Base-by-base conservation (phyloP, 2,888 invertebrate species). In the Chydorus sphaericus region DNA sequence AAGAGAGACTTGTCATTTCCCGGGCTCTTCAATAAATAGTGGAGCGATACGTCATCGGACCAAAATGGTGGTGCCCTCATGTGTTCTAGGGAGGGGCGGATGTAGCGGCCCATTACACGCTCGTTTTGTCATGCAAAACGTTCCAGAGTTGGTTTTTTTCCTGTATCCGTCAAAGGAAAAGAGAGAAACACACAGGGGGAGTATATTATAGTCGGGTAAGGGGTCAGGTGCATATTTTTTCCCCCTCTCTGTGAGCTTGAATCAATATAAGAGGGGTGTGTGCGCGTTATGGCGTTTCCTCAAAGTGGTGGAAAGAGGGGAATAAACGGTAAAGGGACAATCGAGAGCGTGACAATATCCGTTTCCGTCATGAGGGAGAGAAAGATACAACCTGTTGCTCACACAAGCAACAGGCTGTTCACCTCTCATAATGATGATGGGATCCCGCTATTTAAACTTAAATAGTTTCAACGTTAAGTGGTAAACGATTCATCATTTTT, bases 271-370 rank as follows among this genome's bases (percentile, higher is more conserved):
- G 44, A 44, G 44, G 44, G 44, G 44, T 26, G 26, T 26, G 44
- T 26, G 44, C 44, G 14, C 14, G 44, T 44, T 26, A 44, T 26
- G n/a, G n/a, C n/a, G 44, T 44, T 39, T 44, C 44, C 44, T 44
- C 44, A 1, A 26, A 26, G 28, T 44, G 23, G 44, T 14, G 26
- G 28, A 44, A 11, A 44, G 44, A 44, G 44, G 44, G 44, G 44
- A 44, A 28, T 26, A 44, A 33, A 33, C 8, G 14, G 28, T 23
- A 44, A 44, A 44, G 28, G 44, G 44, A 52, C 52, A 52, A 52
- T 33, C 31, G 52, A 11, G 23, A 52, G 33, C 52, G 52, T 52
- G 52, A 52, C 52, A 52, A 52, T 52, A 52, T 52, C 52, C 52
- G 52, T 36, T 52, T 52, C 52, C 52, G 52, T 52, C 52, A 44